These are phyloP conservation scores for Eupristina koningsbergeri DNA, from an alignment of 1,140 invertebrate species.

Conservation along the genomic window DNA sequence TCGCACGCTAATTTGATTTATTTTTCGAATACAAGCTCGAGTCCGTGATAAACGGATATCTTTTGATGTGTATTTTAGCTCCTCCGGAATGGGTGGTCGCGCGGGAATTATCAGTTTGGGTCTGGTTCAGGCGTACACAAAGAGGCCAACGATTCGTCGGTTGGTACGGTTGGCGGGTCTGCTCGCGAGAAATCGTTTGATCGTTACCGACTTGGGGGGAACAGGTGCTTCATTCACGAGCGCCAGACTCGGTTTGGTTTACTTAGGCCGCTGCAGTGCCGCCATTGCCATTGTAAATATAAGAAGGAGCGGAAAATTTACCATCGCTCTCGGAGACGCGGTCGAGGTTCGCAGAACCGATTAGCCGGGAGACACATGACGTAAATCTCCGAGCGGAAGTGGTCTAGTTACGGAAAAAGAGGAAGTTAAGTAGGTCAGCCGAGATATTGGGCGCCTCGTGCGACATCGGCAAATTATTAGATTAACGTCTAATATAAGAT, in stretches of 20 bases:
- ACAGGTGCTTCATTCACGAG: constrained; percentile 37
- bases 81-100: neutral
- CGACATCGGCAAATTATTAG: constrained; percentile 65
- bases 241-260: constrained; percentile 19
- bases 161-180: neutral
- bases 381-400: constrained; percentile 34
- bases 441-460: neutral
- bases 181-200: constrained; percentile 21
- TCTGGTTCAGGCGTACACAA: neutral
- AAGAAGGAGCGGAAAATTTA: constrained; percentile 40
- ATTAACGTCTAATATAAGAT: constrained; percentile 62
- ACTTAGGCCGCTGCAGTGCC: constrained; percentile 26
- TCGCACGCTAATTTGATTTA: constrained; percentile 38
- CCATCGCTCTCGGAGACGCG: neutral
- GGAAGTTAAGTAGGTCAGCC: neutral
- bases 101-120: constrained; percentile 16
- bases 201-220: neutral
- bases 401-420: neutral
- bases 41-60: constrained; percentile 15
- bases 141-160: neutral
- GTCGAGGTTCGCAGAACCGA: constrained; percentile 25
- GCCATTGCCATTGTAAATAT: constrained; percentile 19
- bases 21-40: neutral
- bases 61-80: constrained; percentile 23
- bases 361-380: constrained; percentile 22